These are phyloP conservation scores for Alethe diademata DNA, from an alignment of 2,113 vertebrate genomes.

Conservation along the genomic window DNA sequence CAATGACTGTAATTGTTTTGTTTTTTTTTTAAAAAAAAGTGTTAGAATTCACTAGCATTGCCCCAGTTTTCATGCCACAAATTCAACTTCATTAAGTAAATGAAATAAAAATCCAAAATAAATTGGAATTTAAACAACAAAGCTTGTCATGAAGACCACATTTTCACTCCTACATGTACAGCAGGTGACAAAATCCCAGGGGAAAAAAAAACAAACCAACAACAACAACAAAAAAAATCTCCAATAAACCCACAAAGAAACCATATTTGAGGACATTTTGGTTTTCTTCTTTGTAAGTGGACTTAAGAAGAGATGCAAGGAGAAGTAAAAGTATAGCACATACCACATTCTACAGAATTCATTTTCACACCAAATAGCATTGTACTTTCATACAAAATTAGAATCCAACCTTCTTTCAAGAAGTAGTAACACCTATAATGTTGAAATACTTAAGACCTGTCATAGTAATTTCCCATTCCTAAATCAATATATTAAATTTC, in stretches of 20 bases:
- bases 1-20: not conserved
- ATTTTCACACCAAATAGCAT: not conserved
- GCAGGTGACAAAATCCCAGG: no score
- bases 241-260: not conserved
- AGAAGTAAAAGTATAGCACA: not conserved
- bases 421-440: not conserved
- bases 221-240: not conserved
- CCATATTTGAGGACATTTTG: not conserved
- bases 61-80: not conserved
- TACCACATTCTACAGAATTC: not conserved
- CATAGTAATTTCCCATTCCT: not conserved
- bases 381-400: not conserved
- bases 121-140: not conserved
- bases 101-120: not conserved
- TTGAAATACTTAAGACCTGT: not conserved
- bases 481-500: not conserved
- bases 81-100: not conserved
- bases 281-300: not conserved
- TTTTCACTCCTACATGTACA: not conserved
- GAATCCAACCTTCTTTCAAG: not conserved
- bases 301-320: not conserved
- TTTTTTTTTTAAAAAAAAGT: not conserved
- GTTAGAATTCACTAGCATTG: not conserved
- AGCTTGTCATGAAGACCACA: not conserved
- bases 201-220: not conserved